Conservation (phyloP, 1,140 invertebrate genomes). For the Penaeus vannamei region DNA sequence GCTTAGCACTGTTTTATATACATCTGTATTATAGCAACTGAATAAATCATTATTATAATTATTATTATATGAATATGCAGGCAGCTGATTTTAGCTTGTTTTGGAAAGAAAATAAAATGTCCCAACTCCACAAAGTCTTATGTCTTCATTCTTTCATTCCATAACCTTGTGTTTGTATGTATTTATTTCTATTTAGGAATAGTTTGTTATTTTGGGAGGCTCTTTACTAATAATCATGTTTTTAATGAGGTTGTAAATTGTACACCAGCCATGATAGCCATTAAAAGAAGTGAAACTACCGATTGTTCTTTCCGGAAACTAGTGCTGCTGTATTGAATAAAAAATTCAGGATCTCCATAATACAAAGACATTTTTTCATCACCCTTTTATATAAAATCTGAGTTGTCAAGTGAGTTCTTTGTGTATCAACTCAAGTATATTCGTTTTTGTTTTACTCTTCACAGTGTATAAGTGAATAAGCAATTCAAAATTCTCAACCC, state of each 20-base stretch:
- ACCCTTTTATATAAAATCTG: not conserved
- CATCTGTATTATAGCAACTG: constrained; percentile 64
- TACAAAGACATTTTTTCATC: constrained; percentile 6
- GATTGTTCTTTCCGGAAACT: not conserved
- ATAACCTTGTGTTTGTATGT: constrained; percentile 36
- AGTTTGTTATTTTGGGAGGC: constrained; percentile 20
- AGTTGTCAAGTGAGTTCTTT: not conserved
- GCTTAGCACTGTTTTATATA: constrained; percentile 66
- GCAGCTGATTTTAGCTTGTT: constrained; percentile 64
- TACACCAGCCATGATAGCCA: too few species aligned
- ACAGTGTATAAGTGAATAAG: too few species aligned
- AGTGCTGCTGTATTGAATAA: constrained; percentile 32
- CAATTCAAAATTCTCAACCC: too few species aligned
- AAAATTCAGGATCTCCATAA: constrained; percentile 1
- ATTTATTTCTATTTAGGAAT: not conserved
- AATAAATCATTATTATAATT: constrained; percentile 63
- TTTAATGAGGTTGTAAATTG: too few species aligned
- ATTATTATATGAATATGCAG: constrained; percentile 62
- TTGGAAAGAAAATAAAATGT: constrained; percentile 62
- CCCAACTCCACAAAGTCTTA: constrained; percentile 61
- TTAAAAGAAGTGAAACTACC: too few species aligned
- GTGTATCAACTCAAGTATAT: too few species aligned
- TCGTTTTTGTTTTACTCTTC: too few species aligned
- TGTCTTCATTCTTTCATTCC: constrained; percentile 57
- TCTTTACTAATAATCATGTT: not conserved